Base-by-base conservation (phyloP, 2,888 invertebrate genomes). In the Cantharis rustica region DNA sequence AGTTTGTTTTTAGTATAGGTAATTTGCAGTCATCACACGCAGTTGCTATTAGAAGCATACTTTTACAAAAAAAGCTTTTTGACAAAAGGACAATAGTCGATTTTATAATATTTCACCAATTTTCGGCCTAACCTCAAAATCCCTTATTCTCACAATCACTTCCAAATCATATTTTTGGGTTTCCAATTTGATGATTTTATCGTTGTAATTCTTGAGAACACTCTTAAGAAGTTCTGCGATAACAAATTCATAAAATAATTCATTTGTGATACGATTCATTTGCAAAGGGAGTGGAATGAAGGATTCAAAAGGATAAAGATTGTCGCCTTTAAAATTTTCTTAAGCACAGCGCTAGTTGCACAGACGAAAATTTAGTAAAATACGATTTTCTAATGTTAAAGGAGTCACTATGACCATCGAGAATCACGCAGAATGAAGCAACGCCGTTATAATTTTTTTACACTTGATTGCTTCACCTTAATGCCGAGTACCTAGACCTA, bases 81-180 rank as follows among this genome's bases (percentile, higher is more conserved):
- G 17, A 31, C 27, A 31, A n/a, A 23, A 47, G 31, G 17, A 69
- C 17, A 61, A 61, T 17, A 68, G 26, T 63, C 61, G 47, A 61
- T 69, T 61, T 69, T 73, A 84, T 84, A 84, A 81, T 74, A 68
- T 31, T 68, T 72, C 63, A 72, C 68, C 77, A 69, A 23, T 68
- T 71, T 68, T 83, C 85, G 86, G 85, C 89, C 92, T 93, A 95
- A 98, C 98, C 97, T 98, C 97, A 90, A 94, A 94, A 90, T 99
- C 99, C 95, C 99, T 99, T 93, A 95, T 95, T 91, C 96, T 96
- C 90, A 98, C 98, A 91, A 96, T 92, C 92, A 95, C 95, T 93
- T 99, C 99, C 93, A 98, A 93, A 93, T 99, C 99, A 92, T 95
- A 99, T 92, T 98, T 99, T 89, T 94, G 92, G 87, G 95, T 95